Evolutionary conservation across 2,888 invertebrate species (phyloP).

Genomic region (Idaea aversata): DNA sequence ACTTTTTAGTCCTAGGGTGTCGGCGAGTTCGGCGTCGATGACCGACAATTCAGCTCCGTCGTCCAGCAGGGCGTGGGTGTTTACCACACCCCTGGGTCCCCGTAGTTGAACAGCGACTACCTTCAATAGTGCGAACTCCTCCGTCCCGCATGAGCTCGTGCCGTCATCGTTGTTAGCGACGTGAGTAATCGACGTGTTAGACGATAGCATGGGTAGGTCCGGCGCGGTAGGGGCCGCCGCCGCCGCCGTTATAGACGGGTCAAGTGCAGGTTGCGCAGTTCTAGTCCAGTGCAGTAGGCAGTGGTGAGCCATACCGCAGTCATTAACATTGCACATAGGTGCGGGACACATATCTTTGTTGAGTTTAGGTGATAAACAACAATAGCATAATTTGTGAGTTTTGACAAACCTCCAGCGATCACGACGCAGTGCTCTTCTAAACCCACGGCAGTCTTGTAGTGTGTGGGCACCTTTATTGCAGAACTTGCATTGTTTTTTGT

Average conservation of each 20-base stretch:
- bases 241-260: too few relatives aligned
- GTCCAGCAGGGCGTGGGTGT: slow-evolving; percentile 2
- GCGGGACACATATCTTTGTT: neutral
- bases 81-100: slow-evolving; percentile 3
- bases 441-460: neutral
- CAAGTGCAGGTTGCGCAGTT: neutral
- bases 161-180: too few relatives aligned
- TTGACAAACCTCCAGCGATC: slow-evolving; percentile 1
- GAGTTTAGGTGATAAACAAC: neutral
- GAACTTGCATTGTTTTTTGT: neutral
- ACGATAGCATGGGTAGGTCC: neutral
- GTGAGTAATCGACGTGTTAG: too few relatives aligned
- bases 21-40: neutral
- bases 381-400: neutral
- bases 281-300: slow-evolving; percentile 1
- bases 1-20: neutral
- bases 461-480: neutral
- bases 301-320: slow-evolving; percentile 1
- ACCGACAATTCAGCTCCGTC: slow-evolving; percentile 4
- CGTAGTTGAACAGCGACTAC: neutral
- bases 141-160: neutral
- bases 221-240: neutral
- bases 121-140: slow-evolving; percentile 3
- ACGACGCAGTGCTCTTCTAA: neutral
- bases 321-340: neutral